These are phyloP conservation scores for Oophaga pumilio DNA, from an alignment of 2,113 vertebrate genomes.

Conservation along the genomic window DNA sequence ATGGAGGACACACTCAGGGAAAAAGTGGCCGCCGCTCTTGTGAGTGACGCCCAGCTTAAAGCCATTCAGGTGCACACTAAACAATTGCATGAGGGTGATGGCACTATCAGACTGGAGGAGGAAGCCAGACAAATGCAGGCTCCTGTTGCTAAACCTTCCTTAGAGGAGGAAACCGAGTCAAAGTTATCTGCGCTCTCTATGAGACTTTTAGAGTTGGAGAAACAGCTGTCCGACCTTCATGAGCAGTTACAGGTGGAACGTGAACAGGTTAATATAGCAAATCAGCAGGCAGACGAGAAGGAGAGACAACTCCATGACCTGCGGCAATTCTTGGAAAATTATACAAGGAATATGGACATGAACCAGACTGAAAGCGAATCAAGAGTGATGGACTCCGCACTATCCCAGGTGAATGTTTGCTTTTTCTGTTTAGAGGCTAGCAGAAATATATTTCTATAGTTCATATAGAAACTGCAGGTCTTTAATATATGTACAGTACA, in stretches of 20 bases:
- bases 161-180: conserved; percentile 60
- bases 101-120: conserved; percentile 53
- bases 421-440: not conserved
- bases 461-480: too few species aligned
- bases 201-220: conserved; percentile 80
- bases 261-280: conserved; percentile 78
- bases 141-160: not conserved
- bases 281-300: conserved; percentile 80
- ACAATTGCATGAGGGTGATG: conserved; percentile 48
- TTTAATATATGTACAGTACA: too few species aligned
- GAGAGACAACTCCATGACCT: conserved; percentile 78
- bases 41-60: conserved; percentile 81
- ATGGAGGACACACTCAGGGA: conserved; percentile 82
- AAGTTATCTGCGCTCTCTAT: conserved; percentile 73
- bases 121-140: conserved; percentile 49
- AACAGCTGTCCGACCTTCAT: conserved; percentile 75
- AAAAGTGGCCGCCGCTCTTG: conserved; percentile 78
- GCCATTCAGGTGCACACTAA: conserved; percentile 75
- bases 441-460: not conserved
- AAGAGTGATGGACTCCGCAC: not conserved
- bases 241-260: conserved; percentile 79
- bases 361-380: conserved; percentile 56
- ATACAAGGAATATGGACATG: conserved; percentile 61
- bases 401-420: conserved; percentile 5
- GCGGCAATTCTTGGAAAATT: conserved; percentile 75